Evolutionary conservation across 2,888 invertebrate species (phyloP), one percentile per base, ranked within the genome.

Genomic region (Halictus quadricinctus): DNA sequence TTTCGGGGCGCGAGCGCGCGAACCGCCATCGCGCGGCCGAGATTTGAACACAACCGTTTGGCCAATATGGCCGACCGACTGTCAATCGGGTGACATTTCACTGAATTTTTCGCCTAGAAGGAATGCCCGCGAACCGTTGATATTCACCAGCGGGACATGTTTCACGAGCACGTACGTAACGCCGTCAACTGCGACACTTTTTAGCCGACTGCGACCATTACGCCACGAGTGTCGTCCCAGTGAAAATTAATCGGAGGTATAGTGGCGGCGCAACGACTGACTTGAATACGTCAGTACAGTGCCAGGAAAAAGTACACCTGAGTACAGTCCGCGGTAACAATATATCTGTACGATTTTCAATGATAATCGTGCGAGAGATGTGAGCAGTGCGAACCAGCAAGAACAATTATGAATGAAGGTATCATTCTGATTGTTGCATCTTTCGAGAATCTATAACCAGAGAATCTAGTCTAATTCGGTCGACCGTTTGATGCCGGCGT

Each of bases 1-100:
- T 93, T 93, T 93, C 90, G 90, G 92, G 88, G 88, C 88, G 91
- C 90, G 91, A 86, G 85, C 88, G 87, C 84, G 72, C 80, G 64
- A 76, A 78, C 73, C 90, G 93, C 89, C 93, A 92, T 93, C 93
- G 85, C 54, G 76, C 87, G 92, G 85, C 69, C 77, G 46, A 36
- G 54, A 54, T 73, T 76, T 18, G 81, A 89, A 88, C 84, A 83
- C 73, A 5, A 25, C 18, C 80, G n/a, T 72, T 73, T 48, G 29
- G 43, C 80, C 83, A 87, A 86, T 74, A 87, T 89, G 91, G 90
- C 88, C 76, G 85, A 76, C 80, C 69, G 75, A 48, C 81, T 88
- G 87, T 91, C 88, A 88, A 77, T 87, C 89, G 89, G 85, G 81
- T 92, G 92, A 92, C 92, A 90, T 79, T 88, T 88, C 81, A 80